phyloP scores from a whole-genome alignment of 2,113 vertebrate species.

The Phrynosoma blainvillii region DNA sequence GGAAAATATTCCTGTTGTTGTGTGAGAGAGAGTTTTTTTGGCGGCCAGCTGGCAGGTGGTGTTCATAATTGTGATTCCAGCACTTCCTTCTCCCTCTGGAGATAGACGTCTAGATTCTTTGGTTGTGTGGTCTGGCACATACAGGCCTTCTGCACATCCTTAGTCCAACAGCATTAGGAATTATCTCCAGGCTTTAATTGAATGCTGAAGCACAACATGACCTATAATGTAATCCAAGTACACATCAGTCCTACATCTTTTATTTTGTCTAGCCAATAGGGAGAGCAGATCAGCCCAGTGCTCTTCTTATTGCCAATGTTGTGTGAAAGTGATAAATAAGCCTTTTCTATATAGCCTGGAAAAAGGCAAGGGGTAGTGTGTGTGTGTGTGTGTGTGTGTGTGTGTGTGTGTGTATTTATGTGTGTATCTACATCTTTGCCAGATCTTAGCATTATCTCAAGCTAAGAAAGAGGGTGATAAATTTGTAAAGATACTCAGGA shows the following conservation, averaged over 20 bases:
- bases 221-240: constrained; percentile 37
- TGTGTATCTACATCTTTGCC: neutral
- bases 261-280: constrained; percentile 31
- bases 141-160: constrained; percentile 5
- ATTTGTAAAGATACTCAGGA: constrained; percentile 60
- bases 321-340: constrained; percentile 50
- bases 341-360: constrained; percentile 32
- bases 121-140: constrained; percentile 61
- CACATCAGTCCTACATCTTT: constrained; percentile 36
- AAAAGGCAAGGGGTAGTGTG: constrained; percentile 42
- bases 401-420: neutral
- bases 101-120: constrained; percentile 54
- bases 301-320: constrained; percentile 33
- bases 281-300: constrained; percentile 34
- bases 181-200: constrained; percentile 43
- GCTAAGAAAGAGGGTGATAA: constrained; percentile 61
- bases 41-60: constrained; percentile 54
- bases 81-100: constrained; percentile 51
- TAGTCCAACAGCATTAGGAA: constrained; percentile 21
- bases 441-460: constrained; percentile 63
- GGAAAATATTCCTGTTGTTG: constrained; percentile 49
- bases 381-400: neutral
- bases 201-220: constrained; percentile 38
- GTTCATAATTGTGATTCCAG: constrained; percentile 55
- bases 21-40: constrained; percentile 46